phyloP scores from a whole-genome alignment of 2,888 invertebrate species.

The Amaurobius ferox region DNA sequence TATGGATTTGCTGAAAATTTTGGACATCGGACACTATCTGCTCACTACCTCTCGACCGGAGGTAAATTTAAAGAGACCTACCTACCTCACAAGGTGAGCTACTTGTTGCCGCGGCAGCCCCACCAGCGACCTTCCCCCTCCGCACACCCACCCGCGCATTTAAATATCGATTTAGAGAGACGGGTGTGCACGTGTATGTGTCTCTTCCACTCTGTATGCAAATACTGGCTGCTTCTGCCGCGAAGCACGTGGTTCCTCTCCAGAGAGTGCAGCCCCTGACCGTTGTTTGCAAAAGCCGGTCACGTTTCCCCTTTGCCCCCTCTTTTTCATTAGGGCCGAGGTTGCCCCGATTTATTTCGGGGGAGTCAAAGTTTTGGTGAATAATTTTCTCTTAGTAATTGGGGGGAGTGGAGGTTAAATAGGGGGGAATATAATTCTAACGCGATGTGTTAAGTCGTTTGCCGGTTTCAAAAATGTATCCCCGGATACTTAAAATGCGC shows the following conservation, averaged over 20 bases:
- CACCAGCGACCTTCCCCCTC: constrained; percentile 5
- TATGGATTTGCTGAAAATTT: too few species aligned
- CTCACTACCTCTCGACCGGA: too few species aligned
- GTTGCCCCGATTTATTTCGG: constrained; percentile 4
- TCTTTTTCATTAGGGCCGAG: constrained; percentile 48
- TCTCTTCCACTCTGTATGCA: constrained; percentile 56
- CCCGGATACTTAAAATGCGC: constrained; percentile 12
- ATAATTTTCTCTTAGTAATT: constrained; percentile 18
- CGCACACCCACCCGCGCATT: constrained; percentile 27
- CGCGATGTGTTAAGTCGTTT: constrained; percentile 17
- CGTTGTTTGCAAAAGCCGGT: constrained; percentile 50
- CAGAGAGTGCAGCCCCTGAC: neutral
- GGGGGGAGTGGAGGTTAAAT: neutral
- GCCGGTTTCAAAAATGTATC: constrained; percentile 13
- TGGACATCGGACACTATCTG: too few species aligned
- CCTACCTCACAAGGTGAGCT: neutral
- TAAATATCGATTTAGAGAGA: constrained; percentile 66
- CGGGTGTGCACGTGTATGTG: constrained; percentile 40
- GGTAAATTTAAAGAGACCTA: neutral
- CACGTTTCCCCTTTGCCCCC: constrained; percentile 33
- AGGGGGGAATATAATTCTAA: neutral
- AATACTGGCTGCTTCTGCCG: constrained; percentile 25
- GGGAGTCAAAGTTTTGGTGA: constrained; percentile 7
- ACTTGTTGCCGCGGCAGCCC: constrained; percentile 54
- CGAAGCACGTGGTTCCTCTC: constrained; percentile 63